Conservation (phyloP, 2,888 invertebrate species). For the Aspidiotus rigidus region DNA sequence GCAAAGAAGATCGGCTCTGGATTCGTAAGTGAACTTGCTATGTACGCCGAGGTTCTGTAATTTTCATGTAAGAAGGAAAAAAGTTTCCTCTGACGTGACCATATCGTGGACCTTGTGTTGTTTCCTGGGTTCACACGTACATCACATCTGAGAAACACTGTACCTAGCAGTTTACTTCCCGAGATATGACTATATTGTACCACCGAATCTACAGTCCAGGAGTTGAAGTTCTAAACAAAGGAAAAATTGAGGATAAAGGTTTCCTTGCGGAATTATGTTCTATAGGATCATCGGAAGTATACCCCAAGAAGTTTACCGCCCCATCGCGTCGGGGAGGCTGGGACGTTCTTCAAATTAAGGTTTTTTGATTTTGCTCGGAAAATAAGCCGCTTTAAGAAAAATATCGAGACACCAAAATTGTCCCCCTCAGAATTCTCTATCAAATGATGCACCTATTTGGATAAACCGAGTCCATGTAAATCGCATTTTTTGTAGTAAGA, state of each 20-base stretch:
- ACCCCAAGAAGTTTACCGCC: not conserved
- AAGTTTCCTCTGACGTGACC: too few relatives aligned
- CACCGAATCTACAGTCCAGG: not conserved
- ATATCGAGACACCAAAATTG: not conserved
- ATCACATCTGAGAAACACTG: too few relatives aligned
- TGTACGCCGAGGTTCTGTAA: too few relatives aligned
- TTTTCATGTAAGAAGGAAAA: too few relatives aligned
- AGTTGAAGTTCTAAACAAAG: not conserved
- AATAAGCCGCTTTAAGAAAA: not conserved
- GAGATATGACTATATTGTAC: too few relatives aligned
- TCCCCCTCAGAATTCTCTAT: not conserved
- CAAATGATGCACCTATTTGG: not conserved
- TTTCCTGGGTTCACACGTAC: too few relatives aligned
- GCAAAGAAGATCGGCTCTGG: too few relatives aligned
- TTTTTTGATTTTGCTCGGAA: not conserved
- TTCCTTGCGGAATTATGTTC: not conserved
- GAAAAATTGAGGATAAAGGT: not conserved
- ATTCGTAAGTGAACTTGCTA: too few relatives aligned
- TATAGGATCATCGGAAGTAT: not conserved
- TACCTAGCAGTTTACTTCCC: too few relatives aligned
- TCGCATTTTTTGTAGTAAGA: too few relatives aligned
- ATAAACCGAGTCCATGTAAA: too few relatives aligned
- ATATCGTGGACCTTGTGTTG: too few relatives aligned
- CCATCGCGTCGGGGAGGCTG: not conserved
- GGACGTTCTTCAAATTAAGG: not conserved